Conservation (phyloP, 2,888 invertebrate species). For the Limnephilus auricula region DNA sequence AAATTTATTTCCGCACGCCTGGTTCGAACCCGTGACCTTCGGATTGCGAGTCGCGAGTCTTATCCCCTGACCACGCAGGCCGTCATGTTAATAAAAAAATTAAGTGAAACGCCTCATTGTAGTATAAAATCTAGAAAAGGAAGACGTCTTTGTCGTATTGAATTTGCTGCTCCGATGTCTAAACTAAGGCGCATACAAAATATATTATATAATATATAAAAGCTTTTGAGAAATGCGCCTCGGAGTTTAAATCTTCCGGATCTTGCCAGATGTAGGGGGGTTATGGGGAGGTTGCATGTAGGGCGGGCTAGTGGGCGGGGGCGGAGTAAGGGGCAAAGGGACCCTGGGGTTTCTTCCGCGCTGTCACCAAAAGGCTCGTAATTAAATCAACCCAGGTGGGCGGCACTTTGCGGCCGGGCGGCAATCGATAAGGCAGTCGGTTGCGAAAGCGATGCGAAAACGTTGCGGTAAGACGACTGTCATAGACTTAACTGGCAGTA, state of each 20-base stretch:
- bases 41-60: no score
- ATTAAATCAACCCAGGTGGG: constrained; percentile 63
- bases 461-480: not conserved
- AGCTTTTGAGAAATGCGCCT: not conserved
- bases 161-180: no score
- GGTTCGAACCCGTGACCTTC: no score
- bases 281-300: not conserved
- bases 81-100: no score
- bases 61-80: no score
- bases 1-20: no score
- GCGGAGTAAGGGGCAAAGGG: constrained; percentile 26
- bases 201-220: not conserved
- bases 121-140: no score
- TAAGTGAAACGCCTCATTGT: no score
- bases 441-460: constrained; percentile 42
- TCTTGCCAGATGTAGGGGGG: not conserved
- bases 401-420: constrained; percentile 55
- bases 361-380: constrained; percentile 54
- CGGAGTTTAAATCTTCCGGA: not conserved
- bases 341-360: constrained; percentile 45
- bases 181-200: not conserved
- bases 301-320: not conserved
- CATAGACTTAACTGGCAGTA: not conserved
- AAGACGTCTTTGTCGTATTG: no score
- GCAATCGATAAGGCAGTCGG: constrained; percentile 55